Conservation (phyloP, 2,888 invertebrate species). For the Cosmia trapezina region DNA sequence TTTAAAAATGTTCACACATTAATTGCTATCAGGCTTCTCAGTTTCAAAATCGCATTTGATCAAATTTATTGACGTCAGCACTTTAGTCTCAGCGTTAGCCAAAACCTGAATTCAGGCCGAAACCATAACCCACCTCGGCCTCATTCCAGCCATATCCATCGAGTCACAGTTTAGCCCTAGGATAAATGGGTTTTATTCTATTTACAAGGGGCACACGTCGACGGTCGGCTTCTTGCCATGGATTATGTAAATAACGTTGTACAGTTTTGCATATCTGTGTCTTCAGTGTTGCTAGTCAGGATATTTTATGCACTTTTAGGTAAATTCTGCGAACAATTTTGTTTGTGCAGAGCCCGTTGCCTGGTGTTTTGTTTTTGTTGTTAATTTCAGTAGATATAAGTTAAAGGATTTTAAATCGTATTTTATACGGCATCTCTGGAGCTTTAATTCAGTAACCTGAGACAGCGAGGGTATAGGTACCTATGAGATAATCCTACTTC, state of each 20-base stretch:
- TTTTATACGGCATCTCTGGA: not conserved
- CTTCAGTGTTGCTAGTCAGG: constrained; percentile 57
- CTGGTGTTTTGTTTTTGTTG: constrained; percentile 18
- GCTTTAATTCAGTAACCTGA: not conserved
- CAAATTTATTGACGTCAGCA: not conserved
- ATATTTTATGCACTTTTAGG: constrained; percentile 62
- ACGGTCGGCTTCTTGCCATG: constrained; percentile 63
- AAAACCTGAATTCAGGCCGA: constrained; percentile 43
- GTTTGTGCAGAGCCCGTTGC: constrained; percentile 18
- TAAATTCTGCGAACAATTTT: constrained; percentile 49
- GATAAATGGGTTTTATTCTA: constrained; percentile 68
- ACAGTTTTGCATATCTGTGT: constrained; percentile 67
- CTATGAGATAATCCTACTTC: too few species aligned
- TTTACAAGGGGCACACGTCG: constrained; percentile 68
- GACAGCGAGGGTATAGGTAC: not conserved
- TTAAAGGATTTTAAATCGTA: not conserved
- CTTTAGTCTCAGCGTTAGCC: constrained; percentile 2
- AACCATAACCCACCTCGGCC: constrained; percentile 32
- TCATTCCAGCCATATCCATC: constrained; percentile 51
- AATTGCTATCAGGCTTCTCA: not conserved
- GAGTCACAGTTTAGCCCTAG: constrained; percentile 56
- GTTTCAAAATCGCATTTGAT: not conserved
- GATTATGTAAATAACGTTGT: constrained; percentile 68
- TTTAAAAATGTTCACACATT: not conserved
- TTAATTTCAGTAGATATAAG: not conserved